These are phyloP conservation scores for Pantherophis vulpinus DNA, from an alignment of 2,797 vertebrate species.

Conservation along the genomic window DNA sequence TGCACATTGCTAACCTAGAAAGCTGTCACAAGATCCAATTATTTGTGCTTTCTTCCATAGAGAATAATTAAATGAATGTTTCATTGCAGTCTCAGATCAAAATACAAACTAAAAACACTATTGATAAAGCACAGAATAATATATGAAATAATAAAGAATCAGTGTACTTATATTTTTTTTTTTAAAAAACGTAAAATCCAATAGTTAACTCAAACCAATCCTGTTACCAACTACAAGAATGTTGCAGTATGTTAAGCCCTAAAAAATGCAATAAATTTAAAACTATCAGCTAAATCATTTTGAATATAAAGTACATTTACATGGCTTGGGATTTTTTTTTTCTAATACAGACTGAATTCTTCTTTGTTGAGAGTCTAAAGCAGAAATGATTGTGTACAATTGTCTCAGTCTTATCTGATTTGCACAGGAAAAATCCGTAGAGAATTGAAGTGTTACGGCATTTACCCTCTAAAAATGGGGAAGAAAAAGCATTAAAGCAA, in stretches of 20 bases:
- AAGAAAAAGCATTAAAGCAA: background rate
- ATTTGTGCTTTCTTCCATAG: background rate
- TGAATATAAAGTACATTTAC: background rate
- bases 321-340: background rate
- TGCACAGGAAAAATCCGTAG: background rate
- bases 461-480: background rate
- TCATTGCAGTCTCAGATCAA: background rate
- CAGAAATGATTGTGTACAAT: background rate
- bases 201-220: background rate
- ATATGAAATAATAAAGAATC: background rate
- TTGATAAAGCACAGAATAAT: background rate
- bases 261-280: background rate
- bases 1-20: background rate
- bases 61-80: background rate
- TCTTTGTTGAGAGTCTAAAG: background rate
- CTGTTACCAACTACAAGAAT: background rate
- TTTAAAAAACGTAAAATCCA: background rate
- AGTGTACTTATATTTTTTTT: background rate
- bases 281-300: background rate
- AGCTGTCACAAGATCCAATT: background rate
- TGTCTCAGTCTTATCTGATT: background rate
- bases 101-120: background rate
- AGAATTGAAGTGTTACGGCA: background rate
- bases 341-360: background rate
- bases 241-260: background rate